These are phyloP conservation scores for Platypus cylindrus DNA, from an alignment of 2,888 invertebrate species.

Conservation along the genomic window DNA sequence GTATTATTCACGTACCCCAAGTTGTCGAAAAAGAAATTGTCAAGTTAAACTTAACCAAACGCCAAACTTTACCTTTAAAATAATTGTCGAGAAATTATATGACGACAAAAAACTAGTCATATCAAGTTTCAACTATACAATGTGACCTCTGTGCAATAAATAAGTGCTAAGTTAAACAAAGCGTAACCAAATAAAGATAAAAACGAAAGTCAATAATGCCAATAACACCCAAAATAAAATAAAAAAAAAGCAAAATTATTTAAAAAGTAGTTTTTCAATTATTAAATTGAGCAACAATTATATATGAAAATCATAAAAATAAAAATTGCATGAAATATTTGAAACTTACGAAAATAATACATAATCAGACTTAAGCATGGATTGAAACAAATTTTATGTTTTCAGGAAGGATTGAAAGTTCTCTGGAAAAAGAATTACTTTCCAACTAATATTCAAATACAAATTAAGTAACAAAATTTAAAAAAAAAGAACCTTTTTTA, in stretches of 20 bases:
- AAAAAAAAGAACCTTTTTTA: background rate
- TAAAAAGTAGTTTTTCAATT: no score
- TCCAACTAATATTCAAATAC: background rate
- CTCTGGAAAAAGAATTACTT: conserved; percentile 10
- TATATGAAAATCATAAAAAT: no score
- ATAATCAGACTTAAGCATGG: conserved; percentile 9
- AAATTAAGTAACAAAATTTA: background rate
- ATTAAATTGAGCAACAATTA: no score
- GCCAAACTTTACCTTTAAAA: no score
- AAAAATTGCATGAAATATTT: background rate
- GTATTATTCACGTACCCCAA: no score
- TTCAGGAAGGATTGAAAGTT: conserved; percentile 12
- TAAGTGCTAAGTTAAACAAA: no score
- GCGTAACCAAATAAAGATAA: conserved; percentile 4
- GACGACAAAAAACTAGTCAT: no score
- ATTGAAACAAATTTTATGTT: conserved; percentile 13
- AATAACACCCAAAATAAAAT: conserved; percentile 2
- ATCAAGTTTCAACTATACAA: no score
- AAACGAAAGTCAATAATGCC: conserved; percentile 2
- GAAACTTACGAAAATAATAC: background rate
- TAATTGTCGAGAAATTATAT: no score
- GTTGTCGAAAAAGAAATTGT: no score
- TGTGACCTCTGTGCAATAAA: no score
- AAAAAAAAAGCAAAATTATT: conserved; percentile 5
- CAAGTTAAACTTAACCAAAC: no score